Percentiles rank a stretch among this genome's conserved stretches.
Conservation (phyloP, 2,888 invertebrate species). For the Thymelicus sylvestris region DNA sequence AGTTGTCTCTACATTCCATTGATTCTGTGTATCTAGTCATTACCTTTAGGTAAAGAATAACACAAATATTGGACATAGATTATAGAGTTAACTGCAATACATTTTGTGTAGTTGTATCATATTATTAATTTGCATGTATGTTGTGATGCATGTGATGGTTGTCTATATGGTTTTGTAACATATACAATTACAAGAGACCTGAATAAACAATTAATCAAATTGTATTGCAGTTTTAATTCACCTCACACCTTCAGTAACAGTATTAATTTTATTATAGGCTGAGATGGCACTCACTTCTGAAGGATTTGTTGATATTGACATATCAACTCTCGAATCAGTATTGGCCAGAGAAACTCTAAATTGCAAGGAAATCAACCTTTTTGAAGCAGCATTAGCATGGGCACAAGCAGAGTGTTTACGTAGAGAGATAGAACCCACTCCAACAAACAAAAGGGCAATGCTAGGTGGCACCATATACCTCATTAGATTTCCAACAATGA, state of each 20-base stretch:
- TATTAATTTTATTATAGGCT: slow-evolving; percentile 86
- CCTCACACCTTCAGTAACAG: slow-evolving; percentile 55
- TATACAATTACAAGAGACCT: slow-evolving; percentile 62
- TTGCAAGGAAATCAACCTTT: slow-evolving; percentile 95
- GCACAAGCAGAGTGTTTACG: slow-evolving; percentile 95
- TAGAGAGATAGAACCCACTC: slow-evolving; percentile 91
- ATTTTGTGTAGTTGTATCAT: slow-evolving; percentile 64
- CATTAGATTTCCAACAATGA: slow-evolving; percentile 97
- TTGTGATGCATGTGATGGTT: slow-evolving; percentile 65
- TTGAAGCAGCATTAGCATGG: slow-evolving; percentile 97
- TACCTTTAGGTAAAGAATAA: slow-evolving; percentile 19
- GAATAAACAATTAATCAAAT: slow-evolving; percentile 77
- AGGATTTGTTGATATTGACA: slow-evolving; percentile 98
- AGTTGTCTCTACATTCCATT: slow-evolving; percentile 34
- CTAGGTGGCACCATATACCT: slow-evolving; percentile 92
- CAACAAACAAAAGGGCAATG: slow-evolving; percentile 91
- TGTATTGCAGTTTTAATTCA: slow-evolving; percentile 84
- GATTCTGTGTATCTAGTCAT: slow-evolving; percentile 45
- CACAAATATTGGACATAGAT: slow-evolving; percentile 14
- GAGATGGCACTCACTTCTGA: slow-evolving; percentile 98
- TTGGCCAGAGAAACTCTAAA: slow-evolving; percentile 96
- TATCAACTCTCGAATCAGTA: slow-evolving; percentile 95
- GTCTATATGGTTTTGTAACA: slow-evolving; percentile 61
- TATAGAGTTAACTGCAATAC: slow-evolving; percentile 77
- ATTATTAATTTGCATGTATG: slow-evolving; percentile 56